phyloP scores from a whole-genome alignment of 35 echinoderm and acorn worm species.

The Lytechinus pictus region DNA sequence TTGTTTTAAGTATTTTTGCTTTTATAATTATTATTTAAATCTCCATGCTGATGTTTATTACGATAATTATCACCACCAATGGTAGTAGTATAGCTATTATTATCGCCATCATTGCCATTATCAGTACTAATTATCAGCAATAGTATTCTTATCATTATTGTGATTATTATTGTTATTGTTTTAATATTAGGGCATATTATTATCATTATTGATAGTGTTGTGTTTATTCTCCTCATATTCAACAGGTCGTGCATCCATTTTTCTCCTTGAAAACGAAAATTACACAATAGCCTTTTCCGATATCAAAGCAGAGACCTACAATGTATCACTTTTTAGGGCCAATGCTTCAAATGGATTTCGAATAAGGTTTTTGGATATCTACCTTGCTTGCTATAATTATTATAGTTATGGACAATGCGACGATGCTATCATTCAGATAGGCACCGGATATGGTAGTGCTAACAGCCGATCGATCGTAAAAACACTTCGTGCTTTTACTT shows the following conservation, averaged over 20 bases:
- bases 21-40: no score
- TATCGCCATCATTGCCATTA: no score
- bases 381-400: background rate
- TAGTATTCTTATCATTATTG: no score
- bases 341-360: background rate
- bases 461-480: background rate
- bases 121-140: no score
- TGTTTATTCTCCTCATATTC: no score
- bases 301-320: background rate
- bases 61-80: no score
- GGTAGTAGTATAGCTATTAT: no score
- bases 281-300: background rate
- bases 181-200: no score
- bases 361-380: background rate
- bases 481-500: background rate
- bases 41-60: no score
- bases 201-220: no score
- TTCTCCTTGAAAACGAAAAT: background rate
- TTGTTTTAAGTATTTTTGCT: no score
- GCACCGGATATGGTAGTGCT: background rate
- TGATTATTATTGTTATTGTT: no score
- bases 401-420: background rate
- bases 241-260: background rate
- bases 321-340: background rate
- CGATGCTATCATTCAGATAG: background rate